A percentile compares a stretch with the other conserved stretches of the same genome.
Evolutionary conservation across 2,113 vertebrate species (phyloP).

Genomic region (Sander vitreus): DNA sequence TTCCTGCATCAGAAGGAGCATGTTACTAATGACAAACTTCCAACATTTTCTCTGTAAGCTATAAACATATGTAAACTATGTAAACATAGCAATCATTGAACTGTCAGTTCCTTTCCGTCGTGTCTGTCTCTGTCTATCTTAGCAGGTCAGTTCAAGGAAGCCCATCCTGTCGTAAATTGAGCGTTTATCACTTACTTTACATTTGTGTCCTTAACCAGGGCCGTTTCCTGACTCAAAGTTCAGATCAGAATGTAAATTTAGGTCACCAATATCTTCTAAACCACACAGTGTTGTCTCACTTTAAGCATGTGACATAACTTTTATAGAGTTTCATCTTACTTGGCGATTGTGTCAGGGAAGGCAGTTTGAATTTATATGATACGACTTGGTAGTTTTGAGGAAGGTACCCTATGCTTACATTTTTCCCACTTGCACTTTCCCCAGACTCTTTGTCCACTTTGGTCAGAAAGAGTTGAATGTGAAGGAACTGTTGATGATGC

Average conservation of each 20-base stretch:
- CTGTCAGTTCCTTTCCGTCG: too few species aligned
- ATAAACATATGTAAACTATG: too few species aligned
- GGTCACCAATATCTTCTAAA: background rate
- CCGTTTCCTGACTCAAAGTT: background rate
- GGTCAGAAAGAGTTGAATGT: background rate
- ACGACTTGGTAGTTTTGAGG: background rate
- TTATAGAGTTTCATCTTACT: background rate
- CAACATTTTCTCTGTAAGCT: too few species aligned
- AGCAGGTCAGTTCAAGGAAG: too few species aligned
- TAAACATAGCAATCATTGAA: too few species aligned
- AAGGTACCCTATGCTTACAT: background rate
- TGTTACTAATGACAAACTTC: too few species aligned
- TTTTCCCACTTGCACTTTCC: background rate
- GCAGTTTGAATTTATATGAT: background rate
- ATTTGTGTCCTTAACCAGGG: background rate
- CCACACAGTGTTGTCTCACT: background rate
- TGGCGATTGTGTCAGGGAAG: background rate
- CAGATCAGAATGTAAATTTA: background rate
- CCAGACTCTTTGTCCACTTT: background rate
- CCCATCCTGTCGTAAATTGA: too few species aligned
- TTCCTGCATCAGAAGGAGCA: too few species aligned
- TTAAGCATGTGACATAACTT: background rate
- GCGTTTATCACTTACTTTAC: background rate
- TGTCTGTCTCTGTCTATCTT: too few species aligned
- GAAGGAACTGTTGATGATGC: background rate